These are phyloP conservation scores for Etheostoma nigrum DNA, from an alignment of 2,797 vertebrate genomes.

Conservation along the genomic window DNA sequence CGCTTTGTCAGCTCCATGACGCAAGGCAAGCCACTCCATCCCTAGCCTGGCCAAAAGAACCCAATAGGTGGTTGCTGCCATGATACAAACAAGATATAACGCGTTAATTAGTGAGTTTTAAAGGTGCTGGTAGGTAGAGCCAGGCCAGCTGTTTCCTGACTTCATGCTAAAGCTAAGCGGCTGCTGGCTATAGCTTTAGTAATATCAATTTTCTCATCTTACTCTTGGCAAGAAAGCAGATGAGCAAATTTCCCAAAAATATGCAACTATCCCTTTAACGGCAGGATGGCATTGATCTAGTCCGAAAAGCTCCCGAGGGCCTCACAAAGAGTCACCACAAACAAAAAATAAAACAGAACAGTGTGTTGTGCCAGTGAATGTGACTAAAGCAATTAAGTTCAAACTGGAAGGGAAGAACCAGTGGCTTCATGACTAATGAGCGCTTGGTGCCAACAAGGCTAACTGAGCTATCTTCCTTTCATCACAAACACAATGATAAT, in stretches of 20 bases:
- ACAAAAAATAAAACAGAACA: constrained; percentile 16
- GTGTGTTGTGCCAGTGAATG: background rate
- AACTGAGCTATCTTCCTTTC: constrained; percentile 24
- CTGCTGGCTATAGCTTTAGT: background rate
- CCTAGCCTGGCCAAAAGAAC: too few relatives aligned
- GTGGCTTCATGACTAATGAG: constrained; percentile 31
- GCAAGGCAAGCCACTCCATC: too few relatives aligned
- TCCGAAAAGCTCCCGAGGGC: background rate
- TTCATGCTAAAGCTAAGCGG: background rate
- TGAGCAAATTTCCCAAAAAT: background rate
- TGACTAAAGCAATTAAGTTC: constrained; percentile 17
- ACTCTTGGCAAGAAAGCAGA: background rate
- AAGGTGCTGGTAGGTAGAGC: background rate
- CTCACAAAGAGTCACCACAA: background rate
- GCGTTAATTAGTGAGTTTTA: background rate
- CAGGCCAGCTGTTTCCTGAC: background rate
- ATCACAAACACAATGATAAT: constrained; percentile 37
- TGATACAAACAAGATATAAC: too few relatives aligned
- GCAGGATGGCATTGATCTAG: background rate
- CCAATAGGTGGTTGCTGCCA: too few relatives aligned
- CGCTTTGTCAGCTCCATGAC: too few relatives aligned
- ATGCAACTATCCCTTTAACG: background rate
- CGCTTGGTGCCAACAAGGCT: constrained; percentile 19
- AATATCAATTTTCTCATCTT: background rate
- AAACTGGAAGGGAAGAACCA: constrained; percentile 11